Base-by-base conservation (phyloP, 2,888 invertebrate genomes). In the Trissolcus brochymenae region DNA sequence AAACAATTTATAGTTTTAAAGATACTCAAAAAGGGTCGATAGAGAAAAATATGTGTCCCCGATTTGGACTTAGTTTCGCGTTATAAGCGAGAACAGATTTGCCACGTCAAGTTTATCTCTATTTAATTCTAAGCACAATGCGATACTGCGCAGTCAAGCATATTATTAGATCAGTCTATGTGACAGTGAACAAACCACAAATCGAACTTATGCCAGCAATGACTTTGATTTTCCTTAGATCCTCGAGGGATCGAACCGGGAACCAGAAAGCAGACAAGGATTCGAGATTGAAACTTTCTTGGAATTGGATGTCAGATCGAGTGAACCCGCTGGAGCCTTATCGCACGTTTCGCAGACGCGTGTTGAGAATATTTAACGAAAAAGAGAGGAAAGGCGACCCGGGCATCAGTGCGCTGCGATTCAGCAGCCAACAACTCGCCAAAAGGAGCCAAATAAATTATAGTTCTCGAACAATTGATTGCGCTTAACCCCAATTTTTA, bases 271-370 rank as follows among this genome's bases (percentile, higher is more conserved):
- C 67, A 71, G 79, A 75, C 76, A 75, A 78, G 80, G 82, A 83
- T 82, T 81, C 81, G 80, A 85, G 86, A 85, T 86, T 85, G 86
- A 85, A 86, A 85, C 85, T 85, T 85, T 84, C 82, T 76, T 79
- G 82, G 83, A 85, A 86, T 85, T 85, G 84, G 84, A 84, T 85
- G 84, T 83, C 85, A 83, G 83, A 84, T 84, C 82, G 82, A 82
- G 81, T 79, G 79, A 81, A 74, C 79, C 80, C 80, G 74, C 75
- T 67, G 73, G 77, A 81, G 80, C 81, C 83, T 84, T 84, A 85
- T 84, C 84, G 82, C 81, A 80, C 81, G 81, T 80, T 81, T 80
- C 79, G 79, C 83, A 83, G 81, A 74, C 82, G 80, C 84, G 84
- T 85, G 85, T 81, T 79, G 82, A 81, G 84, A 84, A 84, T 85